A percentile compares a stretch with the other conserved stretches of the same genome.
Evolutionary conservation across 1,140 invertebrate genomes (phyloP).

Genomic region (Daktulosphaira vitifoliae): DNA sequence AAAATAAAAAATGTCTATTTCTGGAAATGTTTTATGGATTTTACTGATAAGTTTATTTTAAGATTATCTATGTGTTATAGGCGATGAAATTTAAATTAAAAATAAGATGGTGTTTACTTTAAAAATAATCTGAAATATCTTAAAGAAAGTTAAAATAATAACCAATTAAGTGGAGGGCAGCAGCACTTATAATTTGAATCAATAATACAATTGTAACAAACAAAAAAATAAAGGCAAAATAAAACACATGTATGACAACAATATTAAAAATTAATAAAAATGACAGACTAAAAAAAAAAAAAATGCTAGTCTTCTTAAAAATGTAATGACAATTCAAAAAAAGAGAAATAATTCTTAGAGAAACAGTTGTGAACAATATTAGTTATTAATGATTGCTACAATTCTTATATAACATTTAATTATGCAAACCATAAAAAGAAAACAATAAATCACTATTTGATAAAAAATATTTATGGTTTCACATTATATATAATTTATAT

Average conservation of each 20-base stretch:
- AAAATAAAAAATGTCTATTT: no score
- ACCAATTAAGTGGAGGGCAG: constrained; percentile 18
- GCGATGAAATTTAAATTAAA: no score
- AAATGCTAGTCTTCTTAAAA: not conserved
- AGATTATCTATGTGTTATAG: no score
- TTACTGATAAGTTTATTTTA: no score
- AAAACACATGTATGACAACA: constrained; percentile 29
- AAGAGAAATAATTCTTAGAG: not conserved
- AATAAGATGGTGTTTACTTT: no score
- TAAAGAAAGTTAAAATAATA: no score
- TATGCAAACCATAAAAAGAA: no score
- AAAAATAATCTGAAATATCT: no score
- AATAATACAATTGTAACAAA: constrained; percentile 26
- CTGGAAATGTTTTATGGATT: no score
- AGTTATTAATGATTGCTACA: not conserved
- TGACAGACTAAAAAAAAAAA: not conserved
- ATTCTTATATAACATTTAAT: constrained; percentile 3
- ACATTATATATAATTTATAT: no score
- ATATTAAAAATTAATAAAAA: constrained; percentile 5
- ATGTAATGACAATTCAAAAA: constrained; percentile 1
- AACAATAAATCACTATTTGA: no score
- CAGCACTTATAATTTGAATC: constrained; percentile 24
- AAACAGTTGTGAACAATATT: not conserved
- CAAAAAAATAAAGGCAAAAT: not conserved
- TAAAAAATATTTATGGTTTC: no score